A percentile compares a stretch with the other conserved stretches of the same genome.
Conservation (phyloP, 2,888 invertebrate species). For the Brachynemurus nebulosus region DNA sequence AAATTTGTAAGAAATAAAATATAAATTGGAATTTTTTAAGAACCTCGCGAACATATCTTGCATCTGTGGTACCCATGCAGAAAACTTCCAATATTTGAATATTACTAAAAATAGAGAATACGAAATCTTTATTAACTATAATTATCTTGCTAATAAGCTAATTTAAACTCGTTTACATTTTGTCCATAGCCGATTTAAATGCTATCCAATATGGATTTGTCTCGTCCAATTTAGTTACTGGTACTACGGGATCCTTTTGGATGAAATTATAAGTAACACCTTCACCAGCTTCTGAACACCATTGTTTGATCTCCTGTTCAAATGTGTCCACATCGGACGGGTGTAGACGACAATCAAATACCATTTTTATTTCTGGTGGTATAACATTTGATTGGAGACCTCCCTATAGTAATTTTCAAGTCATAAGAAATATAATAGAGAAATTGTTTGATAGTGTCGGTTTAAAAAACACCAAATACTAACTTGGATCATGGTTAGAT, state of each 20-base stretch:
- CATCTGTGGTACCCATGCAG: conserved; percentile 86
- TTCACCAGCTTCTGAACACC: conserved; percentile 42
- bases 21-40: not conserved
- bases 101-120: conserved; percentile 40
- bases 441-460: not conserved
- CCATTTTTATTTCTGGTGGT: conserved; percentile 62
- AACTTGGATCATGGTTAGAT: conserved; percentile 63
- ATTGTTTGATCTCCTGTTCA: conserved; percentile 29
- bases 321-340: conserved; percentile 45
- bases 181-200: conserved; percentile 36
- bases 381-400: conserved; percentile 87
- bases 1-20: not conserved
- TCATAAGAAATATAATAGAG: not conserved
- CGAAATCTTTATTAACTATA: too few relatives aligned
- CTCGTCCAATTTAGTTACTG: conserved; percentile 36
- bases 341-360: conserved; percentile 61
- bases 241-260: conserved; percentile 35
- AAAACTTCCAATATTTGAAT: conserved; percentile 55
- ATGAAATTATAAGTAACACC: conserved; percentile 39
- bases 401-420: conserved; percentile 37
- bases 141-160: too few relatives aligned
- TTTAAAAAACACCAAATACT: too few relatives aligned
- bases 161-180: too few relatives aligned
- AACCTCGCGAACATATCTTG: conserved; percentile 58
- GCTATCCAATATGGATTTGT: conserved; percentile 46